Percentiles rank a stretch among this genome's conserved stretches.
phyloP scores from a whole-genome alignment of 2,888 invertebrate genomes.

The Dysmachus trigonus region DNA sequence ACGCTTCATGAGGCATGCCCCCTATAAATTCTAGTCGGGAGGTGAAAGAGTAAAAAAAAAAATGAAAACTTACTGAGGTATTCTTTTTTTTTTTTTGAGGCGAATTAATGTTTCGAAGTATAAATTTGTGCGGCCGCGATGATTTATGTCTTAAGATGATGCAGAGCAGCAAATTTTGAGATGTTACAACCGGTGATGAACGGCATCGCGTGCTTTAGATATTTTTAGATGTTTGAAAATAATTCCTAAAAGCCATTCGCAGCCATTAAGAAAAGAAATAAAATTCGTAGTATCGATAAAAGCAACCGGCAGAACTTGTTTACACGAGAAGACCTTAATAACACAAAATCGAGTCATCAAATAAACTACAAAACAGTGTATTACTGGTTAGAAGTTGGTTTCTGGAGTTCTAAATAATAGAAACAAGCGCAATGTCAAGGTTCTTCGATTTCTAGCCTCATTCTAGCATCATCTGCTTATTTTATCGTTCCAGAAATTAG shows the following conservation, averaged over 20 bases:
- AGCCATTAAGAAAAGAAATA: not conserved
- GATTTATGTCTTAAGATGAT: slow-evolving; percentile 17
- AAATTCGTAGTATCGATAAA: not conserved
- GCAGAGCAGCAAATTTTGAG: not conserved
- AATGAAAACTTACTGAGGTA: not conserved
- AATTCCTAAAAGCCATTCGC: not conserved
- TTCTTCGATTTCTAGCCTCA: not conserved
- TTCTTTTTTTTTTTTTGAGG: not conserved
- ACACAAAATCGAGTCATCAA: not conserved
- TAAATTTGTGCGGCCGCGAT: not conserved
- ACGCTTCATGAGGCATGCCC: too few relatives aligned
- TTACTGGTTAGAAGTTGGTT: not conserved
- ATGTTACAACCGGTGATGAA: not conserved
- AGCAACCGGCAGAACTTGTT: not conserved
- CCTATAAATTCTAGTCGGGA: too few relatives aligned
- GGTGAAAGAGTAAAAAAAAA: not conserved
- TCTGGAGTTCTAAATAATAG: not conserved
- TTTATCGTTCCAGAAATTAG: not conserved
- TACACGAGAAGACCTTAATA: not conserved
- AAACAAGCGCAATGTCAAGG: not conserved
- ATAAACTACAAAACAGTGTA: not conserved
- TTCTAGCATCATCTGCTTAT: not conserved
- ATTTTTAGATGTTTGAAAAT: slow-evolving; percentile 5
- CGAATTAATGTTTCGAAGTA: not conserved
- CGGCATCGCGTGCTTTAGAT: not conserved